These are phyloP conservation scores for Hirudo medicinalis DNA, from an alignment of 1,140 invertebrate species.

Conservation along the genomic window DNA sequence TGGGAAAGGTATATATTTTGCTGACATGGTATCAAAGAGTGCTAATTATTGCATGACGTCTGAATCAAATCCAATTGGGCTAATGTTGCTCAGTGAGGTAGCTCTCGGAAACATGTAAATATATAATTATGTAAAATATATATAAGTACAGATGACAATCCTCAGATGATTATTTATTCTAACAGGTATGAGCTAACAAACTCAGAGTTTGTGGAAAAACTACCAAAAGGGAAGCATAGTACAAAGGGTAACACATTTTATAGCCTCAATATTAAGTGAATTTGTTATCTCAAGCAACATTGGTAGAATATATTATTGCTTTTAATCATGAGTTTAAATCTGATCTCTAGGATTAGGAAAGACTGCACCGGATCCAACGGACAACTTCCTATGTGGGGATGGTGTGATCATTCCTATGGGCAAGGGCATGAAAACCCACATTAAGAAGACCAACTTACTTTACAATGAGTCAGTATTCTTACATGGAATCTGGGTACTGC, in stretches of 20 bases:
- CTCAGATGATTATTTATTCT: too few species aligned
- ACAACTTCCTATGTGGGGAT: slow-evolving; percentile 27
- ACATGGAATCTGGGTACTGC: background rate
- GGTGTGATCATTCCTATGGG: slow-evolving; percentile 39
- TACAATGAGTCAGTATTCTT: slow-evolving; percentile 42
- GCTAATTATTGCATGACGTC: slow-evolving; percentile 88
- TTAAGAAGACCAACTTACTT: slow-evolving; percentile 32
- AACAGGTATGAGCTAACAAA: slow-evolving; percentile 35
- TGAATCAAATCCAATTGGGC: slow-evolving; percentile 54
- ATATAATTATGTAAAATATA: too few species aligned
- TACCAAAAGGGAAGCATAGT: slow-evolving; percentile 41
- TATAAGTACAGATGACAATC: background rate
- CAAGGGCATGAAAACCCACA: slow-evolving; percentile 25
- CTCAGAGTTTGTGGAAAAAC: slow-evolving; percentile 31
- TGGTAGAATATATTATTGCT: background rate
- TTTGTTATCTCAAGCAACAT: background rate
- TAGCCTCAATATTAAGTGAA: background rate
- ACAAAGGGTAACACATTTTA: slow-evolving; percentile 32
- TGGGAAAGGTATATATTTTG: slow-evolving; percentile 77
- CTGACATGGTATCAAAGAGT: slow-evolving; percentile 96
- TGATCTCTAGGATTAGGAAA: slow-evolving; percentile 31
- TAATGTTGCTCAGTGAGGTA: slow-evolving; percentile 85
- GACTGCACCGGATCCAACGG: slow-evolving; percentile 32
- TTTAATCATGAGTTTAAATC: background rate
- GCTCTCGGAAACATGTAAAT: slow-evolving; percentile 76